These are phyloP conservation scores for Carposina sasakii DNA, from an alignment of 1,140 invertebrate genomes.

Conservation along the genomic window DNA sequence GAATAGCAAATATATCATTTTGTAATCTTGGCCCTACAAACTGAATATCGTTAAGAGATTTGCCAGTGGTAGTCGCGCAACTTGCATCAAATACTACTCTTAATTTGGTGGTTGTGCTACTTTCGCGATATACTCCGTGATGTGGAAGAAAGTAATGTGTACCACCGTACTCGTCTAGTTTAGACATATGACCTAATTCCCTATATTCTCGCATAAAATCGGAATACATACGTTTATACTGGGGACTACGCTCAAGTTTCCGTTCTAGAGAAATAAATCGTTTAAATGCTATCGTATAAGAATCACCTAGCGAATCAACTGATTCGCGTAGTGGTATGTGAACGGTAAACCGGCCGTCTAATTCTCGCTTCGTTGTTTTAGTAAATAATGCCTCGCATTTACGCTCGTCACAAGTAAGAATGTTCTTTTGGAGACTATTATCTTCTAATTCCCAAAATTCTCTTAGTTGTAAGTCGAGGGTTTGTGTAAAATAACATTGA, in stretches of 20 bases:
- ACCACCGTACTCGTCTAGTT: too few relatives aligned
- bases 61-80: constrained; percentile 8
- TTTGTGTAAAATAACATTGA: constrained; percentile 69
- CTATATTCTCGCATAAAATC: constrained; percentile 1
- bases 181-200: constrained; percentile 1
- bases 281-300: not conserved
- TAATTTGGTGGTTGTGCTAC: constrained; percentile 11
- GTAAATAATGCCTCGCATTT: not conserved
- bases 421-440: not conserved
- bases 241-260: not conserved
- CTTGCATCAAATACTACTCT: constrained; percentile 7
- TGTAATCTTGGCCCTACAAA: constrained; percentile 34
- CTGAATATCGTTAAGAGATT: constrained; percentile 34
- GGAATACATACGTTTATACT: not conserved
- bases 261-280: constrained; percentile 1
- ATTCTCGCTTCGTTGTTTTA: not conserved
- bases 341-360: not conserved
- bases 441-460: not conserved
- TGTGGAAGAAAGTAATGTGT: constrained; percentile 6
- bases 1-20: constrained; percentile 32
- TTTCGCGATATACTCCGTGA: constrained; percentile 10
- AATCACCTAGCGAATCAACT: not conserved
- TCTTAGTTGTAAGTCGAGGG: not conserved
- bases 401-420: not conserved
- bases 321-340: not conserved